Conservation (phyloP, 2,888 invertebrate genomes). For the Erebia ligea region DNA sequence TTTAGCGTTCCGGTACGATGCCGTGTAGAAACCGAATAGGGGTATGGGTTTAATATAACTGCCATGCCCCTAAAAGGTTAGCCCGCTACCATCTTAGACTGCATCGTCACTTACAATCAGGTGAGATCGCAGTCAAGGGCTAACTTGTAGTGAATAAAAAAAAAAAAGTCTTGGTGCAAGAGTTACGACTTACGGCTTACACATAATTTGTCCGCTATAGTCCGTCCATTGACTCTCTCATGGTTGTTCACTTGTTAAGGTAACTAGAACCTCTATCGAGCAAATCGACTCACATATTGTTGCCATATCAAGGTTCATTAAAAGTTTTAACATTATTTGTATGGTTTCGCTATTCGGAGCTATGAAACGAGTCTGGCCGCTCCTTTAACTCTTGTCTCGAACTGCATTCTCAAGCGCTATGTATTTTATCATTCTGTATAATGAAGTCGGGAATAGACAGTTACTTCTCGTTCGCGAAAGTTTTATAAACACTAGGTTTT, state of each 20-base stretch:
- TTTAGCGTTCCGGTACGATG: too few relatives aligned
- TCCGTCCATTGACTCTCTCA: background rate
- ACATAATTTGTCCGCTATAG: too few relatives aligned
- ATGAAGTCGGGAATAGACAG: background rate
- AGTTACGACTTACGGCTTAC: too few relatives aligned
- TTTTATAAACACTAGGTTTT: background rate
- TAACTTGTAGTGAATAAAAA: too few relatives aligned
- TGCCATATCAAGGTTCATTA: background rate
- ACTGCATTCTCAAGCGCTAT: constrained; percentile 6
- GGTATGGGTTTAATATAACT: too few relatives aligned
- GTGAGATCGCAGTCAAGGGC: too few relatives aligned
- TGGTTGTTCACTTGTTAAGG: background rate
- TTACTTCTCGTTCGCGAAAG: background rate
- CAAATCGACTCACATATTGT: background rate
- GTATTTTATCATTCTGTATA: constrained; percentile 13
- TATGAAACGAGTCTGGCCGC: constrained; percentile 1
- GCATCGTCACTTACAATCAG: too few relatives aligned
- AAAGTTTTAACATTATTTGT: background rate
- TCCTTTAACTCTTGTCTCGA: constrained; percentile 11
- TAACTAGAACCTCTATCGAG: background rate
- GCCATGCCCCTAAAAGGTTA: too few relatives aligned
- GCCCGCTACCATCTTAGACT: too few relatives aligned
- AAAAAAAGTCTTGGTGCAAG: too few relatives aligned
- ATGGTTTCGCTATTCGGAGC: background rate
- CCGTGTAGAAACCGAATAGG: too few relatives aligned